Conservation (phyloP, 1,140 invertebrate species). For the Patella vulgata region DNA sequence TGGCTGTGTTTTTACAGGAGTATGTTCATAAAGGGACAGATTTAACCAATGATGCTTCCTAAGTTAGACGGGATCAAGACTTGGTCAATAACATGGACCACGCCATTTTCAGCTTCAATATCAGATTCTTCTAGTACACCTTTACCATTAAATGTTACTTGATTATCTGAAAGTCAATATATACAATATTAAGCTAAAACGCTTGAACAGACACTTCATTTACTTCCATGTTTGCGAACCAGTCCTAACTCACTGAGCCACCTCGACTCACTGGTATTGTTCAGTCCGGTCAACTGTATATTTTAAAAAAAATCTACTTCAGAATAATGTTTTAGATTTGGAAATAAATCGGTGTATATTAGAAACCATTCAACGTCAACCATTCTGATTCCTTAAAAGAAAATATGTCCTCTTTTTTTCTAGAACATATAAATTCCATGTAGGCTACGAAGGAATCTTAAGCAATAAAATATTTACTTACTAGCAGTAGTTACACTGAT, state of each 20-base stretch:
- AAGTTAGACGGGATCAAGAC: conserved; percentile 80
- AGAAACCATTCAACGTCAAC: too few species aligned
- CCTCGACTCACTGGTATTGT: not conserved
- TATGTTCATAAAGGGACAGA: not conserved
- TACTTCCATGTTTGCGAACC: not conserved
- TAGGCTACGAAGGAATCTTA: too few species aligned
- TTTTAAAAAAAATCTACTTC: too few species aligned
- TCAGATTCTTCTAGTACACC: conserved; percentile 82
- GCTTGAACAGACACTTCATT: not conserved
- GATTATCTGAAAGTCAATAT: conserved; percentile 34
- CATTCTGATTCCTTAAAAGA: too few species aligned
- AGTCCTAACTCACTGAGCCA: not conserved
- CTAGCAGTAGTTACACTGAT: conserved; percentile 36
- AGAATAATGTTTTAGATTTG: too few species aligned
- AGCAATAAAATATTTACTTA: conserved; percentile 19
- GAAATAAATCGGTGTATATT: too few species aligned
- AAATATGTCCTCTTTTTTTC: too few species aligned
- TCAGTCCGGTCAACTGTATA: too few species aligned
- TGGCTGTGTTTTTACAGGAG: too few species aligned
- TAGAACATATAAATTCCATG: too few species aligned
- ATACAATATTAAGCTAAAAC: too few species aligned
- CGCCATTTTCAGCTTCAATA: conserved; percentile 82
- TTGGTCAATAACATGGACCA: conserved; percentile 85
- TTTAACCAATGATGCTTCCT: conserved; percentile 39
- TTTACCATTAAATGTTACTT: conserved; percentile 85